These are phyloP conservation scores for Strix occidentalis DNA, from an alignment of 2,797 vertebrate genomes.

Conservation along the genomic window DNA sequence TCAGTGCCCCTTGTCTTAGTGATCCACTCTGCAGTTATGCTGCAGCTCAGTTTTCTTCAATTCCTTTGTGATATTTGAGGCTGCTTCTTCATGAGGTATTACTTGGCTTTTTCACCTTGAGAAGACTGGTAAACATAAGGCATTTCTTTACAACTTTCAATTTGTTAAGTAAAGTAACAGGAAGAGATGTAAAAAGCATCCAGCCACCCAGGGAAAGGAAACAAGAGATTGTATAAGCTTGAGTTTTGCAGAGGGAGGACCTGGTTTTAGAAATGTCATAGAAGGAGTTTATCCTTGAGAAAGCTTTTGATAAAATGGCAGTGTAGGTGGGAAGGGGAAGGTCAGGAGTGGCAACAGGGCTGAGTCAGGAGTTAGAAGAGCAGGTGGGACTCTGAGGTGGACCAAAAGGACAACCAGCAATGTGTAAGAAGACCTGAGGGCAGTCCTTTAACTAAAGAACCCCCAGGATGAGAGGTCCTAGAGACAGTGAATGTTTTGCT, in stretches of 20 bases:
- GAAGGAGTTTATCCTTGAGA: not conserved
- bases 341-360: not conserved
- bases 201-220: not conserved
- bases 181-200: not conserved
- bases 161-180: fast-evolving
- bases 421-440: not conserved
- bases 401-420: not conserved
- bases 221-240: not conserved
- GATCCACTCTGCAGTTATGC: not conserved
- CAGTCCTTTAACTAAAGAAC: not conserved
- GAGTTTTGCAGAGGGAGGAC: not conserved
- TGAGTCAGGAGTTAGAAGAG: not conserved
- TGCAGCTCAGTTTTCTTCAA: not conserved
- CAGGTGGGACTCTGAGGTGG: not conserved
- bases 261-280: not conserved
- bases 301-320: not conserved
- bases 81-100: not conserved
- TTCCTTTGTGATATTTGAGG: not conserved
- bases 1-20: not conserved
- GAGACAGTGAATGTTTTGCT: not conserved
- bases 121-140: not conserved
- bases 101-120: not conserved
- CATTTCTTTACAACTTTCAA: not conserved
- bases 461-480: not conserved
- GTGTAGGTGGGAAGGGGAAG: not conserved